A percentile compares a stretch with the other conserved stretches of the same genome.
Conservation (phyloP, 2,888 invertebrate genomes). For the Xestoiulus laeticollis region DNA sequence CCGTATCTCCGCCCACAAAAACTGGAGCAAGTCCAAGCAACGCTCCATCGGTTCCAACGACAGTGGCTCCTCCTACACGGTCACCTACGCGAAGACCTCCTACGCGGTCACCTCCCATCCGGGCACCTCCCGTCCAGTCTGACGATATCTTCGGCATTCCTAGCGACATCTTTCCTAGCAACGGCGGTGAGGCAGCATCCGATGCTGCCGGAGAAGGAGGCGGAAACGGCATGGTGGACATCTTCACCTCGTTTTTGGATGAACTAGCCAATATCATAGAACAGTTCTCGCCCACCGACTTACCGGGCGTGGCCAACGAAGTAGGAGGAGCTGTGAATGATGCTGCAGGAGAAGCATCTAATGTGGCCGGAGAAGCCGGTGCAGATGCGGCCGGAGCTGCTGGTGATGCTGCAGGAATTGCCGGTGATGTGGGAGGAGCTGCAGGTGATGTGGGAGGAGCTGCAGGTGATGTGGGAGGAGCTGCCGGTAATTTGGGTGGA, state of each 20-base stretch:
- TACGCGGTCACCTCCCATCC: neutral
- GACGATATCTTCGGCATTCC: conserved; percentile 47
- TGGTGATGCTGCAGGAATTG: neutral
- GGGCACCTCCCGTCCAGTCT: neutral
- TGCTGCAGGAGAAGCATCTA: neutral
- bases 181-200: neutral
- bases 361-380: conserved; percentile 29
- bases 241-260: conserved; percentile 48
- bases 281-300: conserved; percentile 31
- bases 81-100: neutral
- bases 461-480: neutral
- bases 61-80: neutral
- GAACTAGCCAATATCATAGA: conserved; percentile 52
- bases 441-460: neutral
- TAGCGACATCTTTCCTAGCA: neutral
- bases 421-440: neutral
- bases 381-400: neutral
- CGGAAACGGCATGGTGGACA: neutral
- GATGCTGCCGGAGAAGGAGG: conserved; percentile 32
- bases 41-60: neutral
- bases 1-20: neutral
- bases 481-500: neutral
- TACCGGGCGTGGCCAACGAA: conserved; percentile 20
- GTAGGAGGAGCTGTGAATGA: neutral
- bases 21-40: neutral